phyloP scores from a whole-genome alignment of 2,888 invertebrate species.

The Trilocha varians region DNA sequence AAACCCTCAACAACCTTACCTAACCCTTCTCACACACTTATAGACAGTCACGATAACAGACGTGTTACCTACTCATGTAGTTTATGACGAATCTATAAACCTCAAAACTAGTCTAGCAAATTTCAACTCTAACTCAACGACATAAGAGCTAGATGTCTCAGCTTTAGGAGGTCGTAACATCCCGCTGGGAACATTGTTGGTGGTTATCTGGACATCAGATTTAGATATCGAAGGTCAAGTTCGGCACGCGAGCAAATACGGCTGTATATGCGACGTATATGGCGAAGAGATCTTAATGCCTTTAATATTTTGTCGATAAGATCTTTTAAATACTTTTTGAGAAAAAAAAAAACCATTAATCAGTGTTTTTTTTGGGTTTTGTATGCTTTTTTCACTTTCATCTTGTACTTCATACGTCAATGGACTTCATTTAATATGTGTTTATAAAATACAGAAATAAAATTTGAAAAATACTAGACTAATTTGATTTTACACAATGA shows the following conservation, averaged over 20 bases:
- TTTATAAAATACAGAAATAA: too few relatives aligned
- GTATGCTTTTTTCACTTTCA: too few relatives aligned
- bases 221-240: slow-evolving; percentile 63
- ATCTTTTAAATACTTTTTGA: too few relatives aligned
- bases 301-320: too few relatives aligned
- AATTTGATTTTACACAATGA: too few relatives aligned
- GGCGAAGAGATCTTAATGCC: too few relatives aligned
- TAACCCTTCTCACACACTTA: slow-evolving; percentile 24
- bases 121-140: slow-evolving; percentile 22
- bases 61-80: slow-evolving; percentile 53
- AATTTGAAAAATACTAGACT: too few relatives aligned
- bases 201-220: slow-evolving; percentile 61
- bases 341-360: too few relatives aligned
- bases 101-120: slow-evolving; percentile 13
- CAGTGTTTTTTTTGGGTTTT: too few relatives aligned
- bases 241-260: slow-evolving; percentile 52
- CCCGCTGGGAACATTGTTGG: slow-evolving; percentile 62
- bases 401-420: too few relatives aligned
- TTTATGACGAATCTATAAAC: slow-evolving; percentile 52
- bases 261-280: slow-evolving; percentile 39
- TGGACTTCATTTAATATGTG: too few relatives aligned
- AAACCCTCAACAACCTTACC: neutral
- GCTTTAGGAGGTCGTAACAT: slow-evolving; percentile 29
- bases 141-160: slow-evolving; percentile 21
- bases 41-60: slow-evolving; percentile 48